Conservation (phyloP, 2,888 invertebrate species). For the Bimastos eiseni region DNA sequence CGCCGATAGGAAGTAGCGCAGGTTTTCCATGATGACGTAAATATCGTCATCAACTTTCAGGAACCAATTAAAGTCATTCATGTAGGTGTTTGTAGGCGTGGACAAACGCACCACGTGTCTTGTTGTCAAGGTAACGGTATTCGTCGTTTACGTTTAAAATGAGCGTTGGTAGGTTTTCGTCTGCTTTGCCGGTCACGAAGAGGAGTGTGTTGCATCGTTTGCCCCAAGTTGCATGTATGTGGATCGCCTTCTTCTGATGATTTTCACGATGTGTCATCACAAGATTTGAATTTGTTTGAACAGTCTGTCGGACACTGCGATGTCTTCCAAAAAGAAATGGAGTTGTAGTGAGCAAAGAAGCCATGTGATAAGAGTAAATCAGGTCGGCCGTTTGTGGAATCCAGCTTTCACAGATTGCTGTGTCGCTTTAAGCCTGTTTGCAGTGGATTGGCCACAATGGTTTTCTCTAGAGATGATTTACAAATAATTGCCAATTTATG, state of each 20-base stretch:
- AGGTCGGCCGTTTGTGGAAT: no score
- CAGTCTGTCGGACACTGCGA: constrained; percentile 63
- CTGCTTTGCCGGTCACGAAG: constrained; percentile 56
- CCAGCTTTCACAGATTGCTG: no score
- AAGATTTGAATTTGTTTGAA: constrained; percentile 79
- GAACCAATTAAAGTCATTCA: constrained; percentile 10
- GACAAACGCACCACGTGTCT: constrained; percentile 6
- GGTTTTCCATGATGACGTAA: constrained; percentile 92
- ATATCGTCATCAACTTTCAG: constrained; percentile 90
- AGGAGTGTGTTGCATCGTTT: constrained; percentile 66
- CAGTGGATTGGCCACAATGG: no score
- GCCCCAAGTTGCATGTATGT: constrained; percentile 87
- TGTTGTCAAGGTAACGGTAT: background rate
- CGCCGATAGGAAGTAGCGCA: constrained; percentile 83
- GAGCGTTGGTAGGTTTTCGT: constrained; percentile 6
- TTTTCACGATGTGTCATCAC: constrained; percentile 89
- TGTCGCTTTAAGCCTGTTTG: no score
- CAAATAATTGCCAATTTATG: no score
- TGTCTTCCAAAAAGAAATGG: background rate
- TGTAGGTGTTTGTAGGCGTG: background rate
- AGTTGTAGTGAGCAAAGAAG: background rate
- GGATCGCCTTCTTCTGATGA: constrained; percentile 83
- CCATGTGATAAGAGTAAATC: background rate
- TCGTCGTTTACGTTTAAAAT: background rate
- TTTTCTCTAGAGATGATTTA: no score